Conservation (phyloP, 2,888 invertebrate genomes). For the Calephelis perditalis region DNA sequence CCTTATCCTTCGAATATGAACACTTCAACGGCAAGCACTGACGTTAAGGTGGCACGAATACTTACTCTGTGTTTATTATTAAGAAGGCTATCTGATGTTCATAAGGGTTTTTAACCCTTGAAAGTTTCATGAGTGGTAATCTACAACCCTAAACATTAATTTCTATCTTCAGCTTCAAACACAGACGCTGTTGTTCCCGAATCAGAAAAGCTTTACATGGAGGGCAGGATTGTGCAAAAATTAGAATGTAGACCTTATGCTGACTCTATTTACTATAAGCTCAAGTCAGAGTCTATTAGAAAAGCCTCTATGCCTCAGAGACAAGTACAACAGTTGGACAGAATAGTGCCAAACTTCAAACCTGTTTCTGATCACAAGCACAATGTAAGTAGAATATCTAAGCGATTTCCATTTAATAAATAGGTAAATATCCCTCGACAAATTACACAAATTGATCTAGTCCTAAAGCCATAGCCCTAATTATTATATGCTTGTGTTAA, state of each 20-base stretch:
- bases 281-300: conserved; percentile 92
- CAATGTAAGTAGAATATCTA: conserved; percentile 81
- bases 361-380: conserved; percentile 95
- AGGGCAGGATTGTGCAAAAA: conserved; percentile 97
- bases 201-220: conserved; percentile 91
- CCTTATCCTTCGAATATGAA: too few species aligned
- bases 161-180: conserved; percentile 70
- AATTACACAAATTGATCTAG: too few species aligned
- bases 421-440: too few species aligned
- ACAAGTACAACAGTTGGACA: conserved; percentile 91
- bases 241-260: conserved; percentile 95
- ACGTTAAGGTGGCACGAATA: too few species aligned
- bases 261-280: conserved; percentile 92
- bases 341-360: conserved; percentile 93
- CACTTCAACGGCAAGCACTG: too few species aligned
- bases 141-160: not conserved
- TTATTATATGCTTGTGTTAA: too few species aligned
- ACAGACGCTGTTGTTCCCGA: conserved; percentile 85
- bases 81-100: too few species aligned
- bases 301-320: conserved; percentile 92
- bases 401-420: too few species aligned
- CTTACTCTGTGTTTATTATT: too few species aligned
- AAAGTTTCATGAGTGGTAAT: too few species aligned
- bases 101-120: too few species aligned
- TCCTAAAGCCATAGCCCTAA: too few species aligned